Conservation (phyloP, 2,888 invertebrate genomes). For the Sesia apiformis region DNA sequence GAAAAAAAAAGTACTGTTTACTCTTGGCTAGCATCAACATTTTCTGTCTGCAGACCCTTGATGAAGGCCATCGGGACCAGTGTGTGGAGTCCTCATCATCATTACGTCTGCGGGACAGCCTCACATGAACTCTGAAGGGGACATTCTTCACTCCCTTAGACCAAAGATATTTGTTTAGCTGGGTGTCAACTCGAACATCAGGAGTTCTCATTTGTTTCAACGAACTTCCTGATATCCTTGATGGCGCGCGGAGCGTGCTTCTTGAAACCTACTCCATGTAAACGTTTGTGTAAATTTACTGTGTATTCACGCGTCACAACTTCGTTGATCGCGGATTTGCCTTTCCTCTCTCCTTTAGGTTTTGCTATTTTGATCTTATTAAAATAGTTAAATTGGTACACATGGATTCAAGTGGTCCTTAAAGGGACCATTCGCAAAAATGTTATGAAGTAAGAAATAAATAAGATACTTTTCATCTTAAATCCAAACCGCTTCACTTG, state of each 20-base stretch:
- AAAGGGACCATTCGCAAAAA: no score
- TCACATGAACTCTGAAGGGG: slow-evolving; percentile 97
- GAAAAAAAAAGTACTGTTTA: slow-evolving; percentile 69
- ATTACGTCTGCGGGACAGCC: slow-evolving; percentile 96
- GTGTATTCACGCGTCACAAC: slow-evolving; percentile 99
- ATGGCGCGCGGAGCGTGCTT: slow-evolving; percentile 98
- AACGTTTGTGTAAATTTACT: slow-evolving; percentile 96
- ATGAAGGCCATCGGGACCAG: slow-evolving; percentile 95
- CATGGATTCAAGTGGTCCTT: no score
- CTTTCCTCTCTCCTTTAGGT: slow-evolving; percentile 91
- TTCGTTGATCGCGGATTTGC: slow-evolving; percentile 98
- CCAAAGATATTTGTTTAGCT: slow-evolving; percentile 99
- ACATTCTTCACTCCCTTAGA: slow-evolving; percentile 99
- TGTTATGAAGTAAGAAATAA: no score
- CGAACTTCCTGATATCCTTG: slow-evolving; percentile 97
- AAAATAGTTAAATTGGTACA: no score
- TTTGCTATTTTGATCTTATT: no score
- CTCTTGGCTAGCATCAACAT: slow-evolving; percentile 94
- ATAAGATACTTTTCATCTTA: no score
- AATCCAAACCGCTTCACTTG: no score
- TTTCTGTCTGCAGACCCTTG: slow-evolving; percentile 94
- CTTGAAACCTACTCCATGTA: slow-evolving; percentile 98
- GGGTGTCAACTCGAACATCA: slow-evolving; percentile 98
- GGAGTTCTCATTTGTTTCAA: slow-evolving; percentile 99
- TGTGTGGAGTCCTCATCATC: slow-evolving; percentile 99